Base-by-base conservation (phyloP, 2,113 vertebrate genomes). In the Anoplopoma fimbria region DNA sequence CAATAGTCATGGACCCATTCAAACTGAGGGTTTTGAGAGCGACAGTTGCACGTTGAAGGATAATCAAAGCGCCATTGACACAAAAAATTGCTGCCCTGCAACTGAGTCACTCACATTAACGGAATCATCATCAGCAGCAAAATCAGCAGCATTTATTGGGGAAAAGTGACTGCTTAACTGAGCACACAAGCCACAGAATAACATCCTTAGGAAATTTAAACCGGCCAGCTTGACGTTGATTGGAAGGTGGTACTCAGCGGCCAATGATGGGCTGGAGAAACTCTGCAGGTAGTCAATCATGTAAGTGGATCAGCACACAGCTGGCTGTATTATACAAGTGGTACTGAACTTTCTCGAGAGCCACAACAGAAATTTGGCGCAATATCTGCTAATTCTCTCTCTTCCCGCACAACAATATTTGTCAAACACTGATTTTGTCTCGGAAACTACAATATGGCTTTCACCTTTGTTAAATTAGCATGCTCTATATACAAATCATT, bases 11-110 rank as follows among this genome's bases (percentile, higher is more conserved):
- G 7, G 17, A 45, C 47, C 42, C 14, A 49, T 67, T 79, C 65
- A 81, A 87, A 71, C 15, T 8, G 33, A 27, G 31, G 51, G 19
- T 49, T 82, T 87, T 67, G 23, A 60, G n/a, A 27, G 15, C 45
- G 58, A 72, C 88, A 75, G 34, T 53, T 33, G 21, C 13, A 5
- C 64, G 31, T 64, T 80, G 9, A 42, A 65, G 63, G 53, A 69
- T 69, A 77, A 78, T 83, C 65, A 65, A 88, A 91, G 83, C 65
- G 62, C 64, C 60, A 64, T 84, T 79, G 80, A 83, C 88, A 88
- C 75, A 76, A 69, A 79, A 79, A 68, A 90, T 72, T 84, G 69
- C 53, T 74, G 75, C 85, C 83, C 79, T 70, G 76, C 47, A 71
- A 83, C 55, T n/a, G n/a, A 42, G 61, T 83, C 70, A 79, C 60